These are phyloP conservation scores for Amphiprion clarkii DNA, from an alignment of 2,797 vertebrate species.

Conservation along the genomic window DNA sequence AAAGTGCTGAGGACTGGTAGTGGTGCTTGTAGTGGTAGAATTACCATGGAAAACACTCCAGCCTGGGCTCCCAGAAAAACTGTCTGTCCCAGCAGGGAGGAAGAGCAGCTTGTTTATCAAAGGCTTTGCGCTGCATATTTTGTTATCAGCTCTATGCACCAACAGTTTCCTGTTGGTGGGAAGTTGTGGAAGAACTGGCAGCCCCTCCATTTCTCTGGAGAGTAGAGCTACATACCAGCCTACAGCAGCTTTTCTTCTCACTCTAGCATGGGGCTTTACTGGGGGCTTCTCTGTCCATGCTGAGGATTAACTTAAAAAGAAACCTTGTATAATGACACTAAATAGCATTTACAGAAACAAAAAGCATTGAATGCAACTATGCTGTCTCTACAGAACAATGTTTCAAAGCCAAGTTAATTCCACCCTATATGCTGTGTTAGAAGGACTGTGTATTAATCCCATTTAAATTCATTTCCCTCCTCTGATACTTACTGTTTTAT, in stretches of 20 bases:
- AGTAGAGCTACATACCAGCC: constrained; percentile 14
- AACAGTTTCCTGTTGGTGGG: constrained; percentile 55
- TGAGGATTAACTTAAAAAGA: constrained; percentile 14
- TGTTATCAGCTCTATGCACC: constrained; percentile 74
- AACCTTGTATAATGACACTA: not conserved
- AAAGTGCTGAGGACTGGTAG: constrained; percentile 23
- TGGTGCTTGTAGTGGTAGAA: constrained; percentile 35
- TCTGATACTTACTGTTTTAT: not conserved
- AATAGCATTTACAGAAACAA: constrained; percentile 10
- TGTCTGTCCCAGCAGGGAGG: constrained; percentile 52
- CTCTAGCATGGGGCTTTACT: constrained; percentile 17
- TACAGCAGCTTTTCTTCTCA: constrained; percentile 25
- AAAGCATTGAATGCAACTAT: not conserved
- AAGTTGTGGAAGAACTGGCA: constrained; percentile 48
- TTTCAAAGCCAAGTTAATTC: constrained; percentile 16
- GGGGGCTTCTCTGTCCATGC: constrained; percentile 1
- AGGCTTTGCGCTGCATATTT: constrained; percentile 62
- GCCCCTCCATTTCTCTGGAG: constrained; percentile 30
- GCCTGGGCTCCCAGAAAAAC: constrained; percentile 52
- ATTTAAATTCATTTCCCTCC: not conserved
- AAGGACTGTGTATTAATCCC: not conserved
- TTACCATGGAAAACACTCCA: constrained; percentile 44
- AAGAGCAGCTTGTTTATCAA: constrained; percentile 69
- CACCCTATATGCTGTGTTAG: not conserved
- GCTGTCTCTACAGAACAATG: not conserved